A percentile compares a stretch with the other conserved stretches of the same genome.
Evolutionary conservation across 2,888 invertebrate genomes (phyloP).

Genomic region (Idaea straminata): DNA sequence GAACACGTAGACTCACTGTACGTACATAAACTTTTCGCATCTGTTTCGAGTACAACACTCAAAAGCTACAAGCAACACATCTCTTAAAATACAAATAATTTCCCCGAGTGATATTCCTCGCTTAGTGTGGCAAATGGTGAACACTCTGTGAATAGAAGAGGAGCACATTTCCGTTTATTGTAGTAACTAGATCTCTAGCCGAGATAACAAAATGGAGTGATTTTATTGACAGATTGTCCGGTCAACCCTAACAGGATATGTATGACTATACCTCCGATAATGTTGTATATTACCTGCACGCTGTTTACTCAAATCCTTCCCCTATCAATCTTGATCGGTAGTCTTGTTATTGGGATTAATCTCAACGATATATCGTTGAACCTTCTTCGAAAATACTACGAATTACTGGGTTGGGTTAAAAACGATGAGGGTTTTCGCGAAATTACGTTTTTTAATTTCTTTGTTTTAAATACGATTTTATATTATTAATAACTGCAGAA

Average conservation of each 20-base stretch:
- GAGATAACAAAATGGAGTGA: slow-evolving; percentile 28
- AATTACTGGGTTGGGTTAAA: not conserved
- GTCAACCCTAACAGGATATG: slow-evolving; percentile 27
- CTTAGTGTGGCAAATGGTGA: slow-evolving; percentile 11
- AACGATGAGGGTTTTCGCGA: too few species aligned
- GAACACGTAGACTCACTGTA: not conserved
- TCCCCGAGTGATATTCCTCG: not conserved
- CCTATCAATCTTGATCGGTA: not conserved
- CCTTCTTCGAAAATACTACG: not conserved
- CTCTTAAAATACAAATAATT: not conserved
- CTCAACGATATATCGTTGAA: not conserved
- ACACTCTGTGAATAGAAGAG: slow-evolving; percentile 22
- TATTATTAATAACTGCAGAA: too few species aligned
- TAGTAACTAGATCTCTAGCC: slow-evolving; percentile 22
- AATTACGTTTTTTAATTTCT: too few species aligned
- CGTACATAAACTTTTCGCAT: not conserved
- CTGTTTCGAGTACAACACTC: not conserved
- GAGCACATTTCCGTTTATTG: slow-evolving; percentile 26
- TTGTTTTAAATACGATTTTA: too few species aligned
- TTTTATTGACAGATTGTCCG: slow-evolving; percentile 29
- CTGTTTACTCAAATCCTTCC: not conserved
- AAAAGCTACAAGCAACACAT: too few species aligned
- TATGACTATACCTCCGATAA: slow-evolving; percentile 20
- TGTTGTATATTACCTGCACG: not conserved
- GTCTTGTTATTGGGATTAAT: not conserved